Percentiles rank a stretch among this genome's conserved stretches.
Evolutionary conservation across 2,888 invertebrate genomes (phyloP).

Genomic region (Cephus nigrinus): DNA sequence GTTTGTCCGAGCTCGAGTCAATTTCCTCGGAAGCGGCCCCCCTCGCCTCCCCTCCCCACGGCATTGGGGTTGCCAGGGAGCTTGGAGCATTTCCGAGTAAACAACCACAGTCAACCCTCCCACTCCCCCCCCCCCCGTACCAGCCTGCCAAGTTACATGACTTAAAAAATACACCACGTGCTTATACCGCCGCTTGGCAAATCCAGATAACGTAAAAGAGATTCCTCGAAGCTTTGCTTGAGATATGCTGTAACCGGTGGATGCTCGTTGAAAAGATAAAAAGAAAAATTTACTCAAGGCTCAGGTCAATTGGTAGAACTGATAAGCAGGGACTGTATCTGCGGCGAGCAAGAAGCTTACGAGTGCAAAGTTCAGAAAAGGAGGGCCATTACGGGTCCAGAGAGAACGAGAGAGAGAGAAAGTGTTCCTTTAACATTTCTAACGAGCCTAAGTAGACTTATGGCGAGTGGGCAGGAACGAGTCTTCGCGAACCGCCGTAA

Average conservation of each 20-base stretch:
- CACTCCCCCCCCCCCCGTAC: not conserved
- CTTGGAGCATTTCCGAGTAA: constrained; percentile 31
- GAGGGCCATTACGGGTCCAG: not conserved
- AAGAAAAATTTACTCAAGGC: not conserved
- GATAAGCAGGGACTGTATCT: not conserved
- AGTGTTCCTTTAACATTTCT: not conserved
- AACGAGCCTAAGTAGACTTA: constrained; percentile 6
- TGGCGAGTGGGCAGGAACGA: not conserved
- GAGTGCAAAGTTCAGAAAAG: not conserved
- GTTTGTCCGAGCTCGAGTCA: constrained; percentile 38
- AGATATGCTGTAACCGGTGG: not conserved
- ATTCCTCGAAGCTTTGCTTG: not conserved
- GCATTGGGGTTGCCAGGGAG: constrained; percentile 16
- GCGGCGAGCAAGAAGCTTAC: not conserved
- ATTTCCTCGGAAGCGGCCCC: constrained; percentile 29
- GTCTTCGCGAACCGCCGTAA: constrained; percentile 20
- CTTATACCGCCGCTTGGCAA: not conserved
- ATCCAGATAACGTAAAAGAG: not conserved
- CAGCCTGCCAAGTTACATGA: not conserved
- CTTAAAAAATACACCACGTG: constrained; percentile 1
- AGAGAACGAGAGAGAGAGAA: not conserved
- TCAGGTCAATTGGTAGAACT: not conserved
- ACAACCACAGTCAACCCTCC: constrained; percentile 16
- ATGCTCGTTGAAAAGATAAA: not conserved
- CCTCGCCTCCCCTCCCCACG: not conserved